Conservation (phyloP, 1,140 invertebrate genomes). For the Penaeus indicus region DNA sequence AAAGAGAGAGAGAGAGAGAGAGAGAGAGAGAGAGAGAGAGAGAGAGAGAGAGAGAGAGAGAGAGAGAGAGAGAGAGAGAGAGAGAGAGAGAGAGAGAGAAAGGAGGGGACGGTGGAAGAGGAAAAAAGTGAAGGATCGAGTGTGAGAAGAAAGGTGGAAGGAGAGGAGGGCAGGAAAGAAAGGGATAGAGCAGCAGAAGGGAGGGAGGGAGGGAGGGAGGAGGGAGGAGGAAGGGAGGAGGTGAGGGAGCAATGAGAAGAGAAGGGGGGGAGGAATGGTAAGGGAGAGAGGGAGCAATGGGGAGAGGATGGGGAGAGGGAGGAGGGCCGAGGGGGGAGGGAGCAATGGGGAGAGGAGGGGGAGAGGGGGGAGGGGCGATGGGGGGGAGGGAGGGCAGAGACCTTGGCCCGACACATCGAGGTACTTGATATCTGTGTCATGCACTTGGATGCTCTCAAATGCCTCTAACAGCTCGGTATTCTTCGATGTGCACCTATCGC, state of each 20-base stretch:
- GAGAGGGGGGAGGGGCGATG: background rate
- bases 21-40: conserved; percentile 10
- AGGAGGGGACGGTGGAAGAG: background rate
- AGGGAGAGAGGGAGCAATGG: too few relatives aligned
- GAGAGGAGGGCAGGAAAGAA: too few relatives aligned
- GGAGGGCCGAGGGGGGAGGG: background rate
- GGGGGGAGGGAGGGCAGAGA: conserved; percentile 20
- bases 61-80: too few relatives aligned
- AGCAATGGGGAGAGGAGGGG: too few relatives aligned
- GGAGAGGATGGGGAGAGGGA: background rate
- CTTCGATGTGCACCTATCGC: too few relatives aligned
- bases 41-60: background rate
- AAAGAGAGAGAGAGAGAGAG: background rate
- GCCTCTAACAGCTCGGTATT: background rate
- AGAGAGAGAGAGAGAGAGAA: background rate
- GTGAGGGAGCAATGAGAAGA: too few relatives aligned
- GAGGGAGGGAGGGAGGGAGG: background rate
- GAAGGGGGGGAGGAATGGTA: too few relatives aligned
- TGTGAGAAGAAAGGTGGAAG: too few relatives aligned
- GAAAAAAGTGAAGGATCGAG: too few relatives aligned
- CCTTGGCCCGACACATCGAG: conserved; percentile 40
- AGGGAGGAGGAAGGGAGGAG: background rate
- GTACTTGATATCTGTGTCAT: conserved; percentile 54
- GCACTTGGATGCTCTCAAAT: conserved; percentile 21
- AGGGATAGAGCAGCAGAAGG: background rate